Evolutionary conservation across 2,113 vertebrate species (phyloP).

Genomic region (Poicephalus meyeri): DNA sequence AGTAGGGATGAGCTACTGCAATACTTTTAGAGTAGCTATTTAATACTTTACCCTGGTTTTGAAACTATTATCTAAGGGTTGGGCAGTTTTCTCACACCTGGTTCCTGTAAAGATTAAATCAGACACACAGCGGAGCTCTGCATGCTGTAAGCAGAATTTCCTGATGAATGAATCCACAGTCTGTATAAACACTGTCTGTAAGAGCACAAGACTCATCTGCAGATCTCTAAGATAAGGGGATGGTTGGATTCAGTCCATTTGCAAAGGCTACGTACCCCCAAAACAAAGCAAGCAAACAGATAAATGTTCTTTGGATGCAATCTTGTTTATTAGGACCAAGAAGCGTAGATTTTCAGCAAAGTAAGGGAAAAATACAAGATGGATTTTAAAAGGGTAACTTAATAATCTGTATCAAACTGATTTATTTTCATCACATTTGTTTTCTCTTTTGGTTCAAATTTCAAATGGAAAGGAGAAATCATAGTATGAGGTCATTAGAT

Average conservation of each 20-base stretch:
- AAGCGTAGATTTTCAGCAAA: neutral
- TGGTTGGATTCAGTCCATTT: neutral
- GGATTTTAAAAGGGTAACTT: neutral
- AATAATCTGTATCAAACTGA: too few species aligned
- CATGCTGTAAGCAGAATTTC: neutral
- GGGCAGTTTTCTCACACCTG: neutral
- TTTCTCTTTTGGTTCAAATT: neutral
- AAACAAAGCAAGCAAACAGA: neutral
- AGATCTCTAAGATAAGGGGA: neutral
- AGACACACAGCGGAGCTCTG: neutral
- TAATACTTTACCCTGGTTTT: neutral
- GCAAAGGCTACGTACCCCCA: neutral
- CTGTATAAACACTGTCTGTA: neutral
- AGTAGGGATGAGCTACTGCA: neutral
- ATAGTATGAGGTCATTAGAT: neutral
- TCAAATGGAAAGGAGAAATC: neutral
- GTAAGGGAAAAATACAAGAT: neutral
- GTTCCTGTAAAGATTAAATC: neutral
- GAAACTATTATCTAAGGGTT: neutral
- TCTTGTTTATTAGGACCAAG: neutral
- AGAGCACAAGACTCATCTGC: neutral
- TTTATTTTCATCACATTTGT: neutral
- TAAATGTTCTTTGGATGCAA: neutral
- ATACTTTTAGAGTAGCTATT: neutral
- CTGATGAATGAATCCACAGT: neutral